Conservation (phyloP, 2,113 vertebrate species). For the Pycnonotus jocosus region DNA sequence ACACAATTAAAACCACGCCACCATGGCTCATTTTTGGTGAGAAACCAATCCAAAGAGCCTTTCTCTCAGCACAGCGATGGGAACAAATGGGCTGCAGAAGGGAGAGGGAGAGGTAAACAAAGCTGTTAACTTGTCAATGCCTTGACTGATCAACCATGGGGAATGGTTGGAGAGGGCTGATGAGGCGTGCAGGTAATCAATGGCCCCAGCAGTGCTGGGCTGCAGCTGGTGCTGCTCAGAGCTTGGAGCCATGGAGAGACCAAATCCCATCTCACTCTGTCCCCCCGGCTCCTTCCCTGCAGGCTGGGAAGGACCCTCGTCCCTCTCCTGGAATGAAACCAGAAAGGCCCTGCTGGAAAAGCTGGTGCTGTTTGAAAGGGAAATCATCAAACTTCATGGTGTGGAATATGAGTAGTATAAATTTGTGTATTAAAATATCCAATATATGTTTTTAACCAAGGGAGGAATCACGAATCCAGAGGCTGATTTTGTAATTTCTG, state of each 20-base stretch:
- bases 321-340: neutral
- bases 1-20: neutral
- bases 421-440: too few species aligned
- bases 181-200: neutral
- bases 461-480: too few species aligned
- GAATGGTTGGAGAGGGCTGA: neutral
- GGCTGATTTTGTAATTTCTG: too few species aligned
- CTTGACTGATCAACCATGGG: neutral
- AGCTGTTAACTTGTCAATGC: slow-evolving; percentile 31
- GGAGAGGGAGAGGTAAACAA: neutral
- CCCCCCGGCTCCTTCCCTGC: neutral
- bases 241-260: accelerated
- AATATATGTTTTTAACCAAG: too few species aligned
- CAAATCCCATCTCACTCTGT: accelerated
- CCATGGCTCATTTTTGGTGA: neutral
- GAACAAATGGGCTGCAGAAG: neutral
- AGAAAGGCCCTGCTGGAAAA: neutral
- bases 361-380: neutral
- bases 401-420: too few species aligned
- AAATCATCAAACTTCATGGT: neutral
- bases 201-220: accelerated
- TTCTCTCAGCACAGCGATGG: neutral
- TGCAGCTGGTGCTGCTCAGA: neutral
- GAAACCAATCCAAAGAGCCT: neutral
- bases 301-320: neutral